Percentiles rank a stretch among this genome's conserved stretches.
These are phyloP conservation scores for Hydrolagus affinis DNA, from an alignment of 2,113 vertebrate species.

Conservation along the genomic window DNA sequence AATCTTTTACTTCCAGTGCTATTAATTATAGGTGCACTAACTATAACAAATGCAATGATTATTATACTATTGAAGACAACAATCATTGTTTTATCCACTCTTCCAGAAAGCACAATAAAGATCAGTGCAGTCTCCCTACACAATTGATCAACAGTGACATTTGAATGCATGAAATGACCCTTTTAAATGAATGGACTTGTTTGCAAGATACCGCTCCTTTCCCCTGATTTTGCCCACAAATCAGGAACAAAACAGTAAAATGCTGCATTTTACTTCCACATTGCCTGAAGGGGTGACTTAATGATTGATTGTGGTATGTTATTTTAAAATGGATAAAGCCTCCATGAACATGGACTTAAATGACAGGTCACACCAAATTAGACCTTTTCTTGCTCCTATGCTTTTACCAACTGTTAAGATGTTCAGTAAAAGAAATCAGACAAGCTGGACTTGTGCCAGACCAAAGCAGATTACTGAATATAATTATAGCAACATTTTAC, in stretches of 20 bases:
- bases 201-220: neutral
- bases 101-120: too few relatives aligned
- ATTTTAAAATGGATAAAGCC: neutral
- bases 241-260: neutral
- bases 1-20: too few relatives aligned
- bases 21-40: too few relatives aligned
- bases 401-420: neutral
- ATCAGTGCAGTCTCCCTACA: too few relatives aligned
- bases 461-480: too few relatives aligned
- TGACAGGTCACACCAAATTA: neutral
- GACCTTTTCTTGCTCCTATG: neutral
- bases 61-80: constrained; percentile 37
- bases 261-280: neutral
- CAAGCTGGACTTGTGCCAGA: neutral
- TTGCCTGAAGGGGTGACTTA: neutral
- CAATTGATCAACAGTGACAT: constrained; percentile 32
- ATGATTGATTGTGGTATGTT: neutral
- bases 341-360: neutral
- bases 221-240: neutral
- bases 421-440: neutral
- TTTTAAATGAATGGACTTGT: neutral
- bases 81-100: constrained; percentile 37
- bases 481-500: too few relatives aligned
- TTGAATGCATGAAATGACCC: too few relatives aligned
- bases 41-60: too few relatives aligned